A percentile compares a stretch with the other conserved stretches of the same genome.
Evolutionary conservation across 2,888 invertebrate species (phyloP).

Genomic region (Pegoplata infirma): DNA sequence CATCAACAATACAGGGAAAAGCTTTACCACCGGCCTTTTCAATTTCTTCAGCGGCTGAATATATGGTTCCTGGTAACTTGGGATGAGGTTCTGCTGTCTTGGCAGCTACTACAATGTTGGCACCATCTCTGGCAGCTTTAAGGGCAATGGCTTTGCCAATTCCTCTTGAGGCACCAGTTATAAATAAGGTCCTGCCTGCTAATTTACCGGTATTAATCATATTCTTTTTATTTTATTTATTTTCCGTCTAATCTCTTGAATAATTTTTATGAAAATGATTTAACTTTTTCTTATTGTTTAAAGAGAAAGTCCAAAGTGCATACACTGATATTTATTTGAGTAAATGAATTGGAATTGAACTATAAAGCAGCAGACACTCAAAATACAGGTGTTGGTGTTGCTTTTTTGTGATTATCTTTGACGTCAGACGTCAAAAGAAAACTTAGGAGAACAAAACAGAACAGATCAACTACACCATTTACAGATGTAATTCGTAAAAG

Average conservation of each 20-base stretch:
- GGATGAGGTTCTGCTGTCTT: conserved; percentile 90
- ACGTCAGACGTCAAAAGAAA: too few relatives aligned
- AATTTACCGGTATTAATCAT: conserved; percentile 78
- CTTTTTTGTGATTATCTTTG: too few relatives aligned
- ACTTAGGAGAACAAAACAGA: background rate
- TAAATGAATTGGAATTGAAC: background rate
- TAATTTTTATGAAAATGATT: background rate
- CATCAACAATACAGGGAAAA: conserved; percentile 89
- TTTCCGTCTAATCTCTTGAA: background rate
- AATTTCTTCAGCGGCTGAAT: conserved; percentile 90
- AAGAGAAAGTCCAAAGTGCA: conserved; percentile 1
- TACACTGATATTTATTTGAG: background rate
- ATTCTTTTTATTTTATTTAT: too few relatives aligned
- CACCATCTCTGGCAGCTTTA: conserved; percentile 92
- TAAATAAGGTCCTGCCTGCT: conserved; percentile 94
- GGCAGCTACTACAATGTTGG: conserved; percentile 91
- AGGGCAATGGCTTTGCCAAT: conserved; percentile 96
- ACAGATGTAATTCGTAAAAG: too few relatives aligned
- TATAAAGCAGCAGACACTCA: background rate
- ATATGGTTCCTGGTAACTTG: conserved; percentile 86
- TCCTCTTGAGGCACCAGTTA: conserved; percentile 95
- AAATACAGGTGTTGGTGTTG: too few relatives aligned
- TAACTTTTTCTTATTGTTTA: background rate
- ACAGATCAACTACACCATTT: too few relatives aligned
- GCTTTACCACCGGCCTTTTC: conserved; percentile 89